Percentiles rank a stretch among this genome's conserved stretches.
Evolutionary conservation across 2,888 invertebrate species (phyloP).

Genomic region (Clistopyga incitator): DNA sequence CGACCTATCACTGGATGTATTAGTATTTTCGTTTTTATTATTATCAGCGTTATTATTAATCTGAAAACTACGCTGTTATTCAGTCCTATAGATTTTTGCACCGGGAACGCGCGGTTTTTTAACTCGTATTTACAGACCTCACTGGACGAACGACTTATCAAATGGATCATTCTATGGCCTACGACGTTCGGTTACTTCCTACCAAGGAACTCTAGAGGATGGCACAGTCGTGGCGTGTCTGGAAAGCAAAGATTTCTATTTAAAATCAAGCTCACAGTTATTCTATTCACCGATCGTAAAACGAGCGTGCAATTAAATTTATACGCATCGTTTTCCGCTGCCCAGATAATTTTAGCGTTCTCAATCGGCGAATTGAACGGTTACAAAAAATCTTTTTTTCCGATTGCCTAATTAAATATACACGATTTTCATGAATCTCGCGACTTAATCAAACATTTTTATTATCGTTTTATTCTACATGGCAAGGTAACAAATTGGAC

Average conservation of each 20-base stretch:
- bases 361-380: conserved; percentile 22
- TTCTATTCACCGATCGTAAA: neutral
- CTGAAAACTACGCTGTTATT: conserved; percentile 15
- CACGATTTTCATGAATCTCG: neutral
- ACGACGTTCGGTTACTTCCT: conserved; percentile 47
- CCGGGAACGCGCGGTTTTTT: neutral
- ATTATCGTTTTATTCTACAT: conserved; percentile 36
- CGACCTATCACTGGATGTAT: conserved; percentile 36
- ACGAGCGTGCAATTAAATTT: conserved; percentile 48
- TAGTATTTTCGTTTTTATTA: neutral
- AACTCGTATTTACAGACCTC: conserved; percentile 45
- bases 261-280: neutral
- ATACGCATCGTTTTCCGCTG: conserved; percentile 47
- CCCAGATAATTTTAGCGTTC: conserved; percentile 24
- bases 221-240: conserved; percentile 73
- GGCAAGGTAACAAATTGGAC: neutral
- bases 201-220: conserved; percentile 78
- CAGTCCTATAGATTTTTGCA: conserved; percentile 46
- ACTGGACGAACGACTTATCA: conserved; percentile 25
- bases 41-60: neutral
- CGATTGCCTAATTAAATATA: too few species aligned
- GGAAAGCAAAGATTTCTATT: conserved; percentile 54
- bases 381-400: conserved; percentile 21
- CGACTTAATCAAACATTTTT: conserved; percentile 13
- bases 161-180: conserved; percentile 13